Percentiles rank a stretch among this genome's conserved stretches.
Conservation (phyloP, 2,888 invertebrate species). For the Ischnura elegans region DNA sequence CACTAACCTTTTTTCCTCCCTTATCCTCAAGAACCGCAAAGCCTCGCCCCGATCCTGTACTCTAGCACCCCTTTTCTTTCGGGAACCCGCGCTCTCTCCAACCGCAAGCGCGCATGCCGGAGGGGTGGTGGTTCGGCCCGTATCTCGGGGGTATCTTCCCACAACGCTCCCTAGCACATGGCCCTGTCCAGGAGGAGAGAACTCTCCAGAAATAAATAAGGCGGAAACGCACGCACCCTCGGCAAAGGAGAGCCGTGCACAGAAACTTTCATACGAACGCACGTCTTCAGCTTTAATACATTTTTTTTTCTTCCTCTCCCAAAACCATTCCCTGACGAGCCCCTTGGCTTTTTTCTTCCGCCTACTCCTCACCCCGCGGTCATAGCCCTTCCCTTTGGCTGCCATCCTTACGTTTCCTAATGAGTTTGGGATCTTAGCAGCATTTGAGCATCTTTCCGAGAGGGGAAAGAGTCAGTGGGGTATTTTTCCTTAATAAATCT, state of each 20-base stretch:
- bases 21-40: neutral
- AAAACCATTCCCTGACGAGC: neutral
- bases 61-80: neutral
- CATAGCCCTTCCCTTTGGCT: neutral
- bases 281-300: neutral
- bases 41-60: neutral
- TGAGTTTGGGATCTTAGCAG: neutral
- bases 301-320: neutral
- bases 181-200: conserved; percentile 1
- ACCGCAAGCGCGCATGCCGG: neutral
- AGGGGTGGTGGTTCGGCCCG: neutral
- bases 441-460: neutral
- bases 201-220: conserved; percentile 43
- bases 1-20: neutral
- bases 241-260: neutral
- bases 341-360: neutral
- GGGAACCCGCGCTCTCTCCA: neutral
- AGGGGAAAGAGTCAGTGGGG: neutral
- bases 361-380: neutral
- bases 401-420: neutral
- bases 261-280: neutral
- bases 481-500: neutral
- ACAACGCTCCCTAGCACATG: neutral
- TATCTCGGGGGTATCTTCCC: neutral
- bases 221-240: neutral